Evolutionary conservation across 2,797 vertebrate genomes (phyloP).

Genomic region (Sphaeramia orbicularis): DNA sequence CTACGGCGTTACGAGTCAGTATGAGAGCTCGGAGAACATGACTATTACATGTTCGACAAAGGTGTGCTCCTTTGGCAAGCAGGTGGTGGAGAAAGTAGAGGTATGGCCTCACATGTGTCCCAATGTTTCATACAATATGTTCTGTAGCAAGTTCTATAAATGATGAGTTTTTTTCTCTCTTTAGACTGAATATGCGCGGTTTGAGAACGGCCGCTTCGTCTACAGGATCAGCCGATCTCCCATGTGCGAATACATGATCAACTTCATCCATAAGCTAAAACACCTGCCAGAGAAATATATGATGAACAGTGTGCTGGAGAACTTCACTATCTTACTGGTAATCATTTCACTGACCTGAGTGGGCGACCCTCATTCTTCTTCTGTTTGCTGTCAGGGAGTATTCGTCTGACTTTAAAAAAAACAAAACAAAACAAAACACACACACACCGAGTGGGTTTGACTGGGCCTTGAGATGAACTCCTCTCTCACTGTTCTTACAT

Average conservation of each 20-base stretch:
- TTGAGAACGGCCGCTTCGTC: conserved; percentile 97
- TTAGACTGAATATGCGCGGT: conserved; percentile 97
- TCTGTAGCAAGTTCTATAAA: background rate
- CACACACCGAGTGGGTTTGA: conserved; percentile 19
- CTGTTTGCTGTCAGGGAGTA: conserved; percentile 45
- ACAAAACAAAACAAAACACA: background rate
- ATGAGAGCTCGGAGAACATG: conserved; percentile 99
- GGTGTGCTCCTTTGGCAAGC: conserved; percentile 99
- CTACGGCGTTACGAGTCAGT: conserved; percentile 98
- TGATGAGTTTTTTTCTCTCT: conserved; percentile 13
- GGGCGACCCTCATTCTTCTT: conserved; percentile 47
- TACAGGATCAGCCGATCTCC: conserved; percentile 99
- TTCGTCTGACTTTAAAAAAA: conserved; percentile 41
- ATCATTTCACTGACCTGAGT: conserved; percentile 55
- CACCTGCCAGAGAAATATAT: conserved; percentile 99
- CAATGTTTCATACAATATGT: background rate
- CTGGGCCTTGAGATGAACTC: conserved; percentile 51
- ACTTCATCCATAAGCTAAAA: no score
- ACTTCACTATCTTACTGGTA: conserved; percentile 99
- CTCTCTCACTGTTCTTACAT: conserved; percentile 65
- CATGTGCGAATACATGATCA: conserved; percentile 99
- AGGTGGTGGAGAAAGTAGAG: conserved; percentile 99
- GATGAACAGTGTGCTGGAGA: conserved; percentile 99
- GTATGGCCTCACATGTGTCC: conserved; percentile 76
- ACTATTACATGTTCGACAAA: conserved; percentile 99